Evolutionary conservation across 2,888 invertebrate species (phyloP), one percentile per base, ranked within the genome.

Genomic region (Acleris sparsana): DNA sequence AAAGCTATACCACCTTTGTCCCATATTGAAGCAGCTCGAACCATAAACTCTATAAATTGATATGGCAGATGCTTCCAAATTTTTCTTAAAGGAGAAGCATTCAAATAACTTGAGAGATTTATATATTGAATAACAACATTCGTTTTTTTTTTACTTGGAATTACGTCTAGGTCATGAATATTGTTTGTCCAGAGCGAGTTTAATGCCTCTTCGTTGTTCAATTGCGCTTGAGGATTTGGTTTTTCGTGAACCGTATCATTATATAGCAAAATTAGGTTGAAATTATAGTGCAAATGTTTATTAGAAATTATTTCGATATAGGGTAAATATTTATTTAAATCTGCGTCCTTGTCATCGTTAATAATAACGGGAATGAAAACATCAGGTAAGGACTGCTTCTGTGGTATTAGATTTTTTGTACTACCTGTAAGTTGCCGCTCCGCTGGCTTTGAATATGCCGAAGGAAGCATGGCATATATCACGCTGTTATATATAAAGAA

Each of bases 1-100:
- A 92, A 80, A 48, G 86, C 84, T 61, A 92, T 81, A 2, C 92
- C 92, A 49, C 91, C 91, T 72, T 84, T 87, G 53, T 92, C 84
- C 92, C 92, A 92, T 72, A 92, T 78, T 11, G 89, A 82, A 65
- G 88, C 68, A 63, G 87, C 82, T 67, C 88, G 80, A 7, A 83
- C 75, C 60, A 92, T 73, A 74, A 92, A 90, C 49, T 81, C 80
- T 61, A 87, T 74, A 9, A 87, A 80, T 53, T 87, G 75, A 33
- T 74, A 53, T 3, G 90, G 85, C 18, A 92, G 69, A 44, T 73
- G 70, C 62, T 75, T 80, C 88, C 89, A 91, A 72, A 79, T 66
- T 58, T 85, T 84, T 66, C 72, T 78, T 43, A 92, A 58, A 3
- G 90, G 89, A 9, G 92, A 89, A 60, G 78, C 74, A 70, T 87